Evolutionary conservation across 30 jellyfish, hydroid and myxozoan species (phyloP).

Genomic region (Chrysaora quinquecirrha): DNA sequence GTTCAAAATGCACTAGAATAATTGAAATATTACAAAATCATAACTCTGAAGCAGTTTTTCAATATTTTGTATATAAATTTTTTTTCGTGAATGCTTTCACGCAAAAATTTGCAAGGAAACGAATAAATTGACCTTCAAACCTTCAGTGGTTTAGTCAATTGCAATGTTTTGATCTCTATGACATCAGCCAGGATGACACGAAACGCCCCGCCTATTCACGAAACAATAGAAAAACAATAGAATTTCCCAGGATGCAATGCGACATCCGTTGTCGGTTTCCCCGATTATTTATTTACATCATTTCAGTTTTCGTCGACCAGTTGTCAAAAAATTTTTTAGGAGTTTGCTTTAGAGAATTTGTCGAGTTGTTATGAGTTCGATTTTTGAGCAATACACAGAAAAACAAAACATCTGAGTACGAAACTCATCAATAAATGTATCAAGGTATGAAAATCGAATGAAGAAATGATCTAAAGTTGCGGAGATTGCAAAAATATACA

Average conservation of each 20-base stretch:
- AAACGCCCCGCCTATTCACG: not conserved
- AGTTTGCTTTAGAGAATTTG: not conserved
- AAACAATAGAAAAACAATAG: slow-evolving; percentile 30
- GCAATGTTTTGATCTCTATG: not conserved
- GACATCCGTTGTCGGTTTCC: slow-evolving; percentile 32
- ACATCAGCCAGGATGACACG: not conserved
- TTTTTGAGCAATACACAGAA: not conserved
- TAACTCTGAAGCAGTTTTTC: too few species aligned
- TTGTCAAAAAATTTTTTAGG: slow-evolving; percentile 9
- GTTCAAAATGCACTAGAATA: too few species aligned
- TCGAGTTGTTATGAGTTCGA: not conserved
- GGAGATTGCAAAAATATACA: not conserved
- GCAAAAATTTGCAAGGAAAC: too few species aligned
- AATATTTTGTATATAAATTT: too few species aligned
- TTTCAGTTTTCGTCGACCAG: slow-evolving; percentile 7
- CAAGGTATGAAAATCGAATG: not conserved
- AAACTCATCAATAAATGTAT: not conserved
- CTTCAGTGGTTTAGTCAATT: too few species aligned
- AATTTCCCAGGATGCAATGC: slow-evolving; percentile 59
- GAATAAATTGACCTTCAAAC: too few species aligned
- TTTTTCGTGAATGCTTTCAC: too few species aligned
- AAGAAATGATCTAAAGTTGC: not conserved
- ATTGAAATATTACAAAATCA: too few species aligned
- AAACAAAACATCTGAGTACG: not conserved
- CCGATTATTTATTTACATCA: slow-evolving; percentile 31